Percentiles rank a stretch among this genome's conserved stretches.
phyloP scores from a whole-genome alignment of 30 jellyfish, hydroid and myxozoan genomes.

The Hydra vulgaris region DNA sequence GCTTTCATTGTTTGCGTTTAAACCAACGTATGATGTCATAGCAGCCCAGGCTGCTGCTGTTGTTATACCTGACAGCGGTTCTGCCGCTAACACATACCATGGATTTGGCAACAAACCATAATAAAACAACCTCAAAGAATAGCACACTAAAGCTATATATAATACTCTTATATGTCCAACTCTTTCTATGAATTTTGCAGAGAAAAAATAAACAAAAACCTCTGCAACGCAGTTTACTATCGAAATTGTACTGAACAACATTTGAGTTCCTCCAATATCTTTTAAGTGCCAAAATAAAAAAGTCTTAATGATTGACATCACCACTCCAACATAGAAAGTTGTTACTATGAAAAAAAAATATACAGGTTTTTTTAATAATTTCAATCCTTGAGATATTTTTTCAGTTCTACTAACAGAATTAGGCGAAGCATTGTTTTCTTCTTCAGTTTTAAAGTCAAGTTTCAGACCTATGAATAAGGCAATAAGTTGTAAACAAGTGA shows the following conservation, averaged over 20 bases:
- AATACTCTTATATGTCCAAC: constrained; percentile 72
- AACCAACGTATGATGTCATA: constrained; percentile 87
- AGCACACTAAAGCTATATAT: constrained; percentile 70
- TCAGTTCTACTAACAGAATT: constrained; percentile 7
- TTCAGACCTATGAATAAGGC: constrained; percentile 62
- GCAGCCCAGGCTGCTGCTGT: constrained; percentile 98
- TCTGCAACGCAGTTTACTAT: constrained; percentile 82
- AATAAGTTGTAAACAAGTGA: constrained; percentile 52
- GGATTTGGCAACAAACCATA: constrained; percentile 75
- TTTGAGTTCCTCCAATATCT: constrained; percentile 89
- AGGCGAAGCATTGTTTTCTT: background rate
- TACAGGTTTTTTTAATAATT: constrained; percentile 45
- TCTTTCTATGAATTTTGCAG: constrained; percentile 58
- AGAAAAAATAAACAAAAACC: constrained; percentile 56
- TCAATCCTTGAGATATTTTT: constrained; percentile 40
- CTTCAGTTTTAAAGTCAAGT: constrained; percentile 44
- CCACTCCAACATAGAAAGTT: constrained; percentile 72
- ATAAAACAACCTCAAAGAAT: constrained; percentile 53
- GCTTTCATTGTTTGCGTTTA: constrained; percentile 56
- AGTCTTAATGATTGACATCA: constrained; percentile 78
- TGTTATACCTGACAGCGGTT: constrained; percentile 90
- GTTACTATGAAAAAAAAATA: constrained; percentile 50
- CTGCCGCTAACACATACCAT: constrained; percentile 88
- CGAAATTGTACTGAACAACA: constrained; percentile 63
- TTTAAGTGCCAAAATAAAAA: constrained; percentile 85